Percentiles rank a stretch among this genome's conserved stretches.
phyloP scores from a whole-genome alignment of 1,140 invertebrate genomes.

The Probaryconus sp. region DNA sequence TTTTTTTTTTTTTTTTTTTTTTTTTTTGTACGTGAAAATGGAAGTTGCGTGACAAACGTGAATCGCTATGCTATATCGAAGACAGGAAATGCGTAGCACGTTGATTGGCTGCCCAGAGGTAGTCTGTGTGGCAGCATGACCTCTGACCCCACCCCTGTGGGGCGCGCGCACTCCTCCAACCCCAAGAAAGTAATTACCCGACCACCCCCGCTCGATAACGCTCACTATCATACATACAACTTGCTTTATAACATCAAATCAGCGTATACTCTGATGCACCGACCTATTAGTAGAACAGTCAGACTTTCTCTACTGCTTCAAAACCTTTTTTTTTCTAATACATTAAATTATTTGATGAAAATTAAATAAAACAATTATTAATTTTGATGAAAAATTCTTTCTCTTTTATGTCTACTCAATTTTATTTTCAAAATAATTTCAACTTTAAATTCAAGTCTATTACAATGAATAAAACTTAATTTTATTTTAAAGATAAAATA shows the following conservation, averaged over 20 bases:
- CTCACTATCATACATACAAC: slow-evolving; percentile 64
- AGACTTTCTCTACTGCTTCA: too few relatives aligned
- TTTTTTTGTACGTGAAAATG: slow-evolving; percentile 34
- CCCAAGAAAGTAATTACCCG: slow-evolving; percentile 74
- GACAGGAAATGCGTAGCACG: slow-evolving; percentile 69
- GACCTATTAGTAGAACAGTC: too few relatives aligned
- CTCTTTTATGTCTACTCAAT: too few relatives aligned
- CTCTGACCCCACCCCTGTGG: slow-evolving; percentile 73
- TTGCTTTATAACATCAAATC: slow-evolving; percentile 3
- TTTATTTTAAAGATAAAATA: too few relatives aligned
- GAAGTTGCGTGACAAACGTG: slow-evolving; percentile 57
- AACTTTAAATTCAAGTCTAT: too few relatives aligned
- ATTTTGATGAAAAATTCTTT: too few relatives aligned
- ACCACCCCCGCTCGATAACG: slow-evolving; percentile 74
- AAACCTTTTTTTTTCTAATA: too few relatives aligned
- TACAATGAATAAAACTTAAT: too few relatives aligned
- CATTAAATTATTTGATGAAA: too few relatives aligned
- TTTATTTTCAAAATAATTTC: too few relatives aligned
- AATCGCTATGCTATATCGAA: slow-evolving; percentile 54
- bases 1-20: slow-evolving; percentile 8
- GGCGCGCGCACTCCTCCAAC: slow-evolving; percentile 73
- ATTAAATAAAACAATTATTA: too few relatives aligned
- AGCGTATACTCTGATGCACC: background rate
- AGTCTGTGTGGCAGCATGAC: slow-evolving; percentile 69
- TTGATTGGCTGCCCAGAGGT: slow-evolving; percentile 72